Base-by-base conservation (phyloP, 2,797 vertebrate genomes). In the Bovichtus variegatus region DNA sequence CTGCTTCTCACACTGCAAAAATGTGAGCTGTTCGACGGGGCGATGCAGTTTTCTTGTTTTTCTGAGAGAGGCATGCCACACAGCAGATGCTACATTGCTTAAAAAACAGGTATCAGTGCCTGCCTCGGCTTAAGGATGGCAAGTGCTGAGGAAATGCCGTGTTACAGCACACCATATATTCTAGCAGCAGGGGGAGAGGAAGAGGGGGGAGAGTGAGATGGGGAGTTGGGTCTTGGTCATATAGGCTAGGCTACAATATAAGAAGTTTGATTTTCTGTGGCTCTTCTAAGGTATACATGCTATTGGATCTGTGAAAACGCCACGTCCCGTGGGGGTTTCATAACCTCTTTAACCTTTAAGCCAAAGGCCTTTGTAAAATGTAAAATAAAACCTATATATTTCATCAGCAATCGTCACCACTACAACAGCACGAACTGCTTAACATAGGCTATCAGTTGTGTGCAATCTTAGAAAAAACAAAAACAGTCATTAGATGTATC, bases 301-400 rank as follows among this genome's bases (percentile, higher is more conserved):
- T 80, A 82, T 89, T 83, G 81, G 74, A 87, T 89, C 72, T 85
- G 82, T 63, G 70, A 71, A 82, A 89, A 89, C 77, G 63, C 65
- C 29, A 78, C 62, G 76, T 88, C 89, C 77, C 87, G 75, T 63
- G 83, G 58, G 86, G 79, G 72, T 73, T 85, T 64, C 89, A 74
- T 87, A 91, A 84, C 89, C 89, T 81, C 66, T 76, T 73, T 74
- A 88, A 91, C 87, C 84, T 89, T 81, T 86, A 87, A 84, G 88
- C 77, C 84, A 82, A 80, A 87, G 81, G 83, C 87, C 77, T 78
- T 57, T 81, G 67, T 58, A 89, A 81, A 85, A 83, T 73, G 78
- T 71, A 72, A 84, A 83, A 87, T 78, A 75, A 60, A 69, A 36
- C 59, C 70, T 80, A 59, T 81, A 69, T 75, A 80, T 82, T 81